phyloP scores from a whole-genome alignment of 2,113 vertebrate genomes.

The Oceanodroma tethys region DNA sequence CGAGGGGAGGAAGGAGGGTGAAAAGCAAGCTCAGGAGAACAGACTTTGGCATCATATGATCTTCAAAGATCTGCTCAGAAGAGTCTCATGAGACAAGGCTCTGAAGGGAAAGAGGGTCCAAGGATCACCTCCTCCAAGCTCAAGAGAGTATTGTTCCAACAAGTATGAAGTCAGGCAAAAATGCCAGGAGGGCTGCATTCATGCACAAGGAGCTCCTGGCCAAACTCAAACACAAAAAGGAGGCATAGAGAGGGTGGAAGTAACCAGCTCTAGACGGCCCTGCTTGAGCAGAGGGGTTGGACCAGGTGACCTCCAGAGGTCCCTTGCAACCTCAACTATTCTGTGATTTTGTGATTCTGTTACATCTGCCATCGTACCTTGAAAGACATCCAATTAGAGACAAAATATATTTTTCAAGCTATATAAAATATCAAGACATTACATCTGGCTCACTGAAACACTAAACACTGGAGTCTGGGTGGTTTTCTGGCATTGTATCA shows the following conservation, averaged over 20 bases:
- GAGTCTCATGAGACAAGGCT: fast-evolving
- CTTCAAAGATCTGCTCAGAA: background rate
- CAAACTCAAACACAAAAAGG: background rate
- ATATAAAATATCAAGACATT: background rate
- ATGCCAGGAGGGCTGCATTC: background rate
- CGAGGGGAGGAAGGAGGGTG: background rate
- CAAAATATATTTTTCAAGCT: background rate
- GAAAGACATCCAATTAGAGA: background rate
- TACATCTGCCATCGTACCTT: background rate
- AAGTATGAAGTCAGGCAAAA: background rate
- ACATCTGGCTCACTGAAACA: background rate
- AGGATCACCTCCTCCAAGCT: background rate
- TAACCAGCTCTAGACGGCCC: fast-evolving
- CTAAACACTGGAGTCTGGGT: background rate
- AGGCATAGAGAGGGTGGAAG: background rate
- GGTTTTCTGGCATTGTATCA: background rate
- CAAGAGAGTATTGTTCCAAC: background rate
- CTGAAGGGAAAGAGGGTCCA: background rate
- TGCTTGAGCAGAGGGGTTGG: background rate
- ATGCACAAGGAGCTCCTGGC: background rate
- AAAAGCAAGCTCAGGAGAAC: background rate
- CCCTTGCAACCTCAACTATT: background rate
- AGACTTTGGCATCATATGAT: background rate
- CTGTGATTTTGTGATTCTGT: background rate
- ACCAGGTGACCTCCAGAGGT: background rate